Evolutionary conservation across 2,797 vertebrate genomes (phyloP), one percentile per base, ranked within the genome.

Genomic region (Mareca penelope): DNA sequence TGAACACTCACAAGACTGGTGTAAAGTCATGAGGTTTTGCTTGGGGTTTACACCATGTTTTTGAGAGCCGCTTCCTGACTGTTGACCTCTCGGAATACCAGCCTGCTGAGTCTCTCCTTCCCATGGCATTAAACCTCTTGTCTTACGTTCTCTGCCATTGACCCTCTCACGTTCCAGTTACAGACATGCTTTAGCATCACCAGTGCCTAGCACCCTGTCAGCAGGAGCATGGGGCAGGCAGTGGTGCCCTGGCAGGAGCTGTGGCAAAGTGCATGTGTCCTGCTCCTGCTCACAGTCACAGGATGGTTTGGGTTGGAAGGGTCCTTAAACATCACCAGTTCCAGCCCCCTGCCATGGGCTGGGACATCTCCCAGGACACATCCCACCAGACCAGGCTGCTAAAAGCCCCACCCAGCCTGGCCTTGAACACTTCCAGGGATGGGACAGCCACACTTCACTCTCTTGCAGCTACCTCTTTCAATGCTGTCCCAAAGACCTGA

Each of bases 261-360:
- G 50, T 2, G 4, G n/a, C 48, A 33, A 33, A 37, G 29, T 29
- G 7, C 0, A 0, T 2, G 9, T n/a, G n/a, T 46, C 46, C 70
- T 50, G 42, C 29, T 65, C 26, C 64, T 1, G 1, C 21, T 28
- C 69, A 63, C 6, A 42, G 12, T 63, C 28, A 63, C 17, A 21
- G 12, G 21, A 42, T 11, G 13, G 29, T 31, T 42, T 31, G 61
- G 40, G 19, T 31, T 31, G 40, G 18, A 64, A 42, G 29, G 29
- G 28, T 22, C 61, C 10, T 52, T 64, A 42, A 29, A 29, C 18
- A 14, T 42, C 39, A 64, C 13, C 4, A 29, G 61, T 42, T 42
- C 39, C 28, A 64, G 12, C 12, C 28, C 9, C 28, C 39, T 42
- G 39, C 61, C 39, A 64, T 7, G 8, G 28, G 18, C 18, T 42